phyloP scores from a whole-genome alignment of 2,888 invertebrate species.

The Pharmacophagus antenor region DNA sequence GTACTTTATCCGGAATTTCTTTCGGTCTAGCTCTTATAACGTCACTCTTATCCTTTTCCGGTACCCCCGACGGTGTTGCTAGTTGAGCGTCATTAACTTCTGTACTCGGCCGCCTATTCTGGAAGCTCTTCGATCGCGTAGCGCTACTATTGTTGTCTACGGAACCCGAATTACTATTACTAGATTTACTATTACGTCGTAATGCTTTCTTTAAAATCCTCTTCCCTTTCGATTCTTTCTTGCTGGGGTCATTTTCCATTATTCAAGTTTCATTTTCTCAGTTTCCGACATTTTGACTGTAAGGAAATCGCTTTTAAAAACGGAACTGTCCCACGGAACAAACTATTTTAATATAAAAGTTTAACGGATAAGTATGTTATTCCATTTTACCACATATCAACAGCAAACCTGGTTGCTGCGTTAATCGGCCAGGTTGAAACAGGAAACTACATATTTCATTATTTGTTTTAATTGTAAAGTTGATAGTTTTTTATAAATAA shows the following conservation, averaged over 20 bases:
- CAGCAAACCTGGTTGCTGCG: constrained; percentile 3
- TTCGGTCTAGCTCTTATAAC: constrained; percentile 6
- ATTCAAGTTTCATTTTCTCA: constrained; percentile 54
- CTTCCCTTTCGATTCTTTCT: constrained; percentile 75
- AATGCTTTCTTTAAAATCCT: constrained; percentile 69
- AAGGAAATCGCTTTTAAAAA: constrained; percentile 39
- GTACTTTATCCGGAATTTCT: background rate
- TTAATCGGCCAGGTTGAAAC: constrained; percentile 18
- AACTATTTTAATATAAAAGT: background rate
- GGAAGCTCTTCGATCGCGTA: constrained; percentile 62
- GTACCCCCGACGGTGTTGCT: constrained; percentile 56
- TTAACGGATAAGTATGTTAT: background rate
- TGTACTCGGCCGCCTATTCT: constrained; percentile 51
- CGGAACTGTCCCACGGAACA: constrained; percentile 3
- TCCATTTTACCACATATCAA: constrained; percentile 22
- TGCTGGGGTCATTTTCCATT: constrained; percentile 77
- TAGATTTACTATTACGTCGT: constrained; percentile 65
- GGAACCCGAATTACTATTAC: constrained; percentile 52
- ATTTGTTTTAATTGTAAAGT: constrained; percentile 24
- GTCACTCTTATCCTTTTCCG: constrained; percentile 40
- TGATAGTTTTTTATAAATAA: constrained; percentile 25
- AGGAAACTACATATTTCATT: constrained; percentile 26
- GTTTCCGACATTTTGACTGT: constrained; percentile 64
- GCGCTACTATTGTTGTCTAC: constrained; percentile 50
- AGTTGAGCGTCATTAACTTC: constrained; percentile 57